Evolutionary conservation across 1,140 invertebrate genomes (phyloP).

Genomic region (Nixonia krombeini): DNA sequence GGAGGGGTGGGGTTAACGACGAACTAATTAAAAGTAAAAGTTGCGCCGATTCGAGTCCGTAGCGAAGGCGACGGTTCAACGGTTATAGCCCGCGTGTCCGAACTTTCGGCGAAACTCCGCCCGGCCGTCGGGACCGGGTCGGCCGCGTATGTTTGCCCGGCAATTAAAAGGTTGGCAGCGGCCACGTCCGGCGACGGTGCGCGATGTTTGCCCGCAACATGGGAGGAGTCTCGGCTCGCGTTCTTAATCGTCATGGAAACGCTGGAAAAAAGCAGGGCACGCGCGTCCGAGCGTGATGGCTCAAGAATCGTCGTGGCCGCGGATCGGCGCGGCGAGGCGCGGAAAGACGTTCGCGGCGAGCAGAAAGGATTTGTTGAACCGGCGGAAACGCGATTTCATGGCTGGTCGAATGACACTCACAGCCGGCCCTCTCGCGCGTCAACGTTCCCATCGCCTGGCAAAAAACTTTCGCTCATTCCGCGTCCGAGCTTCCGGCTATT

Average conservation of each 20-base stretch:
- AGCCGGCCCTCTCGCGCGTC: conserved; percentile 20
- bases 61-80: too few relatives aligned
- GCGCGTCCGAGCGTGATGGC: conserved; percentile 6
- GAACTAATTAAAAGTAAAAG: too few relatives aligned
- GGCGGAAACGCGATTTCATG: conserved; percentile 45
- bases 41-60: too few relatives aligned
- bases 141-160: too few relatives aligned
- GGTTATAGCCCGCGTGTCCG: too few relatives aligned
- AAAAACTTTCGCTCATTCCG: conserved; percentile 29
- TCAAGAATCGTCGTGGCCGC: conserved; percentile 31
- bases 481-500: conserved; percentile 43
- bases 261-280: conserved; percentile 4
- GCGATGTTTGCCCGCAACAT: background rate
- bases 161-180: too few relatives aligned
- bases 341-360: conserved; percentile 25
- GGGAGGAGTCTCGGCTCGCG: too few relatives aligned
- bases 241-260: background rate
- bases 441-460: conserved; percentile 26
- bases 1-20: too few relatives aligned
- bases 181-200: too few relatives aligned
- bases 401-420: conserved; percentile 41
- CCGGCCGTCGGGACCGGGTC: too few relatives aligned
- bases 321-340: conserved; percentile 19
- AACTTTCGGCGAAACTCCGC: too few relatives aligned
- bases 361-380: conserved; percentile 49